Percentiles rank a stretch among this genome's conserved stretches.
These are phyloP conservation scores for Cyclura pinguis DNA, from an alignment of 2,797 vertebrate genomes.

Conservation along the genomic window DNA sequence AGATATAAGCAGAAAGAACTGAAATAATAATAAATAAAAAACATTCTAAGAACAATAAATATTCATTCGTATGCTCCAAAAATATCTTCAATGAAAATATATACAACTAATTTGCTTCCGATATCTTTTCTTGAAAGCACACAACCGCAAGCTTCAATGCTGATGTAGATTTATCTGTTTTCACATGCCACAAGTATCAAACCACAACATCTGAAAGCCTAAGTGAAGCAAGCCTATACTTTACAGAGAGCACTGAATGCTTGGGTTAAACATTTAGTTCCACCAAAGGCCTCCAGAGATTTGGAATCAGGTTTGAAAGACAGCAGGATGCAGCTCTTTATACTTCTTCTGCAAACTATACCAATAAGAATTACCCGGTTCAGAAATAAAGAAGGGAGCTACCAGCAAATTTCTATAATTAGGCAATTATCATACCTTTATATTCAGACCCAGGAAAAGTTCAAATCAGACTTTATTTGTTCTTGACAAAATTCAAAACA, in stretches of 20 bases:
- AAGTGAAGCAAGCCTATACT: not conserved
- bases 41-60: not conserved
- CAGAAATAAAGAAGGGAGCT: not conserved
- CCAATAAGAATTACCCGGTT: not conserved
- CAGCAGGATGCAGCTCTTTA: not conserved
- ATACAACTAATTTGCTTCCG: not conserved
- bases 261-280: not conserved
- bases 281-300: not conserved
- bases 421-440: not conserved
- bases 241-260: not conserved
- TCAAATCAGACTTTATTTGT: not conserved
- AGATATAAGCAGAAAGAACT: not conserved
- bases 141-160: not conserved
- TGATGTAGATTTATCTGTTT: not conserved
- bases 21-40: not conserved
- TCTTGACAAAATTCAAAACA: not conserved
- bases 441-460: not conserved
- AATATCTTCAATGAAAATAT: not conserved
- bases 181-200: not conserved
- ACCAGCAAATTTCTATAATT: not conserved
- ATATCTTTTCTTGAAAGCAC: not conserved
- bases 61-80: not conserved
- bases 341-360: not conserved
- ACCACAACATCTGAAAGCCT: not conserved
- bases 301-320: not conserved